Evolutionary conservation across 2,113 vertebrate genomes (phyloP).

Genomic region (Erythrocercus mccallii): DNA sequence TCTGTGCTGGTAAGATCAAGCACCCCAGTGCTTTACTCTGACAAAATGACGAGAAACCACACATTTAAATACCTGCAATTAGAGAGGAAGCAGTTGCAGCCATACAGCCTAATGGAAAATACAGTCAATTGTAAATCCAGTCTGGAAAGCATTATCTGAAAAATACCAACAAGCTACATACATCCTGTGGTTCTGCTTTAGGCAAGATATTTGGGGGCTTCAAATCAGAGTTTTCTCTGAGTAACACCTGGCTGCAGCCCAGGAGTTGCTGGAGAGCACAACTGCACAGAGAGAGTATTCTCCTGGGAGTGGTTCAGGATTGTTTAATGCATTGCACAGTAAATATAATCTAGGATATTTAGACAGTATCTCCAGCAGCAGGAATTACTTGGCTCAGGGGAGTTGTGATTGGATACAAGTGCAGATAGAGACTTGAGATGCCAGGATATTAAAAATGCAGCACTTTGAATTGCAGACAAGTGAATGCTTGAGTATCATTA

Average conservation of each 20-base stretch:
- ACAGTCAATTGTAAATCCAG: neutral
- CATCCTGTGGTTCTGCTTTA: neutral
- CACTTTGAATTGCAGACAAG: neutral
- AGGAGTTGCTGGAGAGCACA: neutral
- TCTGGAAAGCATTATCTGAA: neutral
- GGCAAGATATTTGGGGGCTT: neutral
- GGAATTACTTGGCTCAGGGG: conserved; percentile 36
- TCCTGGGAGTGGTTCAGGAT: neutral
- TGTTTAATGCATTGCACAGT: conserved; percentile 35
- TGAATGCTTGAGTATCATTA: neutral
- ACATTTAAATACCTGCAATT: neutral
- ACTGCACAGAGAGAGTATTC: neutral
- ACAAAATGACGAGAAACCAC: neutral
- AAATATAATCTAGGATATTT: conserved; percentile 48
- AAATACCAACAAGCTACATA: neutral
- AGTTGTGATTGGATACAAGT: neutral
- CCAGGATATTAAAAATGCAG: conserved; percentile 5
- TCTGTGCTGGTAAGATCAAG: neutral
- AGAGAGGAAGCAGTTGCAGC: neutral
- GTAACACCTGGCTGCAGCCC: neutral
- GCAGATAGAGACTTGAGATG: neutral
- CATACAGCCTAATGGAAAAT: neutral
- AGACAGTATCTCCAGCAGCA: conserved; percentile 22
- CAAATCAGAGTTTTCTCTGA: neutral
- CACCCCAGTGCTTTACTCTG: neutral